Percentiles rank a stretch among this genome's conserved stretches.
Conservation (phyloP, 2,888 invertebrate species). For the Dolichopus griseipennis region DNA sequence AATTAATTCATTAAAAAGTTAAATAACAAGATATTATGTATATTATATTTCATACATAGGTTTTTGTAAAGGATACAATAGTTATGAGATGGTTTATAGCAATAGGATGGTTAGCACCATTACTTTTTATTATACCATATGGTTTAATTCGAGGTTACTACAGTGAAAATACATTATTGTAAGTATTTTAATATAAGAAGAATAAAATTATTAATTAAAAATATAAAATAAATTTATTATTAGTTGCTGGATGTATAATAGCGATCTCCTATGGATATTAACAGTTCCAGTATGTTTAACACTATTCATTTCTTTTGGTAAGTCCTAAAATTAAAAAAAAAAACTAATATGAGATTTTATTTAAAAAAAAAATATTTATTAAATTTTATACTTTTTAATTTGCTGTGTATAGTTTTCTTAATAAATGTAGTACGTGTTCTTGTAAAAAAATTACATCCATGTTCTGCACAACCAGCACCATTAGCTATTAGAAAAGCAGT, state of each 20-base stretch:
- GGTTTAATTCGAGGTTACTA: constrained; percentile 32
- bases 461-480: constrained; percentile 52
- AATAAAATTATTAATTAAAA: constrained; percentile 8
- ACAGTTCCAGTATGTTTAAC: constrained; percentile 54
- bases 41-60: no score
- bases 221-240: constrained; percentile 5
- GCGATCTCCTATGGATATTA: constrained; percentile 55
- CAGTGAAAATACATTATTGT: neutral
- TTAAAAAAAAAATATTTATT: constrained; percentile 26
- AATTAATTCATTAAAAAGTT: no score
- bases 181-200: neutral
- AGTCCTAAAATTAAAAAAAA: constrained; percentile 22
- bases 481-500: constrained; percentile 56
- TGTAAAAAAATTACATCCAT: constrained; percentile 55
- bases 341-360: neutral
- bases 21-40: no score
- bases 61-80: constrained; percentile 63
- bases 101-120: constrained; percentile 56
- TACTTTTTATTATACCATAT: constrained; percentile 45
- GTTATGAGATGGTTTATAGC: constrained; percentile 54
- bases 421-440: constrained; percentile 58
- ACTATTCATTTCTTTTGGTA: constrained; percentile 51
- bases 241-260: constrained; percentile 62
- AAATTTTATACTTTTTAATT: constrained; percentile 16
- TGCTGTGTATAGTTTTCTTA: constrained; percentile 53